phyloP scores from a whole-genome alignment of 2,797 vertebrate genomes.

The Cirrhinus molitorella region DNA sequence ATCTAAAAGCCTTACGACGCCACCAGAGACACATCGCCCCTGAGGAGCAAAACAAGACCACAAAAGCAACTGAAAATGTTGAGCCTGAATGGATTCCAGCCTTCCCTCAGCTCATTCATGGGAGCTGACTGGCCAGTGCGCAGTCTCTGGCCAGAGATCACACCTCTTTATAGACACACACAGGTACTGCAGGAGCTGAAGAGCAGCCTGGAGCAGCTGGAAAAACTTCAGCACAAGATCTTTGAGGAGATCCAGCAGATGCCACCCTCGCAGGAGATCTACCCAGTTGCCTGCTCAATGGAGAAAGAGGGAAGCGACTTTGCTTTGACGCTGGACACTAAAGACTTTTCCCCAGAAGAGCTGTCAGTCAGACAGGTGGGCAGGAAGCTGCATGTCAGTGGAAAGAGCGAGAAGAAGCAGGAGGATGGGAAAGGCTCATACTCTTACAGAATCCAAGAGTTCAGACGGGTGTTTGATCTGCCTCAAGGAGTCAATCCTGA shows the following conservation, averaged over 20 bases:
- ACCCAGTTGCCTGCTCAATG: background rate
- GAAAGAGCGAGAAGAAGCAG: no score
- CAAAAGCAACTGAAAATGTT: no score
- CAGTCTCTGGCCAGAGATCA: no score
- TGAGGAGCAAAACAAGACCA: no score
- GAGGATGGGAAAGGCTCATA: background rate
- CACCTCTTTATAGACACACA: background rate
- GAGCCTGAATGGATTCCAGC: no score
- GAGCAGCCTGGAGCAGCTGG: conserved; percentile 1
- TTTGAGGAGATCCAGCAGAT: conserved; percentile 6
- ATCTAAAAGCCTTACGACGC: no score
- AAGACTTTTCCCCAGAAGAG: conserved; percentile 20
- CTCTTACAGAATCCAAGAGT: conserved; percentile 16
- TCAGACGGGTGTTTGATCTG: background rate
- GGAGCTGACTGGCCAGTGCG: no score
- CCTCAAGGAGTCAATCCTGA: conserved; percentile 15
- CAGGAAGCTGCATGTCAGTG: background rate
- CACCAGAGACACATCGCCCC: no score
- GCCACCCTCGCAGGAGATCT: background rate
- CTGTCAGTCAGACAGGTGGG: conserved; percentile 27
- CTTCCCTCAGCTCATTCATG: no score
- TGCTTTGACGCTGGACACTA: conserved; percentile 16
- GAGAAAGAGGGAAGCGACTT: background rate
- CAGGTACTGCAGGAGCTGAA: background rate
- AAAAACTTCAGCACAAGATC: conserved; percentile 5